A percentile compares a stretch with the other conserved stretches of the same genome.
These are phyloP conservation scores for Lateolabrax maculatus DNA, from an alignment of 2,797 vertebrate genomes.

Conservation along the genomic window DNA sequence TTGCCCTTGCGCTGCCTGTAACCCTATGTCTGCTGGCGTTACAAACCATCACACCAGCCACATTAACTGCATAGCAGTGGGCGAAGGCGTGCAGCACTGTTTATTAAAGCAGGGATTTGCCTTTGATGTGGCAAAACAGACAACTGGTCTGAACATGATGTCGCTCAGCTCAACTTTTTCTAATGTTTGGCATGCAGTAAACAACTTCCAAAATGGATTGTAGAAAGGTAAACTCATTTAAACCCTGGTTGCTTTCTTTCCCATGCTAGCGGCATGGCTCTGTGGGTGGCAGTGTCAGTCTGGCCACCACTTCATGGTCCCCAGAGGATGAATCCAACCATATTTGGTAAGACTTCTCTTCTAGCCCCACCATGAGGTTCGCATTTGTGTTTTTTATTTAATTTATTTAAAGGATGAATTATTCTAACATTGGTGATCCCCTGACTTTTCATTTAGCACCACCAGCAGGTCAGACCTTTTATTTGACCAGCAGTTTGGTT, in stretches of 20 bases:
- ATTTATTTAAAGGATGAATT: background rate
- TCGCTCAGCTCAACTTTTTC: conserved; percentile 43
- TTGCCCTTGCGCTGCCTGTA: conserved; percentile 47
- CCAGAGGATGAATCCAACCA: background rate
- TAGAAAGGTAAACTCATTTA: background rate
- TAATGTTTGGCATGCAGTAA: conserved; percentile 27
- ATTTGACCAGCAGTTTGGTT: background rate
- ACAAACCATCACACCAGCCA: conserved; percentile 49
- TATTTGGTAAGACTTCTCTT: background rate
- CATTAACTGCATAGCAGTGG: conserved; percentile 53
- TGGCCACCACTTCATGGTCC: background rate
- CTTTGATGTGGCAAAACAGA: conserved; percentile 61
- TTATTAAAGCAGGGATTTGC: conserved; percentile 46
- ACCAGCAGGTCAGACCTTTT: background rate
- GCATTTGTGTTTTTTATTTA: background rate
- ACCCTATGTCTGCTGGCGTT: conserved; percentile 40
- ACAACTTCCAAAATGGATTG: conserved; percentile 12
- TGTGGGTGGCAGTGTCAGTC: background rate
- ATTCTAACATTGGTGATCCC: background rate
- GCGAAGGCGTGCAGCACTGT: conserved; percentile 29
- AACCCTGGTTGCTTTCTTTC: background rate
- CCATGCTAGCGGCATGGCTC: background rate
- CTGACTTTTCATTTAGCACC: background rate
- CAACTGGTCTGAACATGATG: conserved; percentile 48
- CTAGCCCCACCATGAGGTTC: too few relatives aligned